Evolutionary conservation across 2,888 invertebrate species (phyloP).

Genomic region (Leistus spinibarbis): DNA sequence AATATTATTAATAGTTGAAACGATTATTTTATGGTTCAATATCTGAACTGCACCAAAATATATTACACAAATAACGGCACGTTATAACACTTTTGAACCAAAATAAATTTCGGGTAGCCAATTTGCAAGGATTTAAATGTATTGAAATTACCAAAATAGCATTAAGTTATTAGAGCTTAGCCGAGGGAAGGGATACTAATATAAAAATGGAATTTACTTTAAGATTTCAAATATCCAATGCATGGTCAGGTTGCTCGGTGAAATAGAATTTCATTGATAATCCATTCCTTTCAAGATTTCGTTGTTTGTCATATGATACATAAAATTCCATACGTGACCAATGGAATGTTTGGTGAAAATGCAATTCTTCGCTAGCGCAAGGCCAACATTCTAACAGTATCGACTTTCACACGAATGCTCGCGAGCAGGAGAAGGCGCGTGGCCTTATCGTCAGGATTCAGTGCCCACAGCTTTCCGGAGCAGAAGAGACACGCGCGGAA

Average conservation of each 20-base stretch:
- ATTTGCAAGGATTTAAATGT: too few species aligned
- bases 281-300: not conserved
- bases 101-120: too few species aligned
- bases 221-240: not conserved
- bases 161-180: too few species aligned
- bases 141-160: too few species aligned
- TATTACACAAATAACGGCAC: too few species aligned
- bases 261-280: not conserved
- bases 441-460: constrained; percentile 2
- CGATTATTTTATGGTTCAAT: too few species aligned
- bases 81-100: too few species aligned
- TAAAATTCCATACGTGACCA: not conserved
- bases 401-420: not conserved
- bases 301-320: not conserved
- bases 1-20: too few species aligned
- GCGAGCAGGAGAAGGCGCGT: not conserved
- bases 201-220: too few species aligned
- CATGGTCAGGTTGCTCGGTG: not conserved
- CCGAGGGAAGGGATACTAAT: too few species aligned
- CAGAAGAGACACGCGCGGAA: not conserved
- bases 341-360: not conserved
- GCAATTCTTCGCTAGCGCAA: not conserved
- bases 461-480: not conserved
- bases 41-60: too few species aligned
- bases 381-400: not conserved